Evolutionary conservation across 2,113 vertebrate species (phyloP), one percentile per base, ranked within the genome.

Genomic region (Crotalus horridus): DNA sequence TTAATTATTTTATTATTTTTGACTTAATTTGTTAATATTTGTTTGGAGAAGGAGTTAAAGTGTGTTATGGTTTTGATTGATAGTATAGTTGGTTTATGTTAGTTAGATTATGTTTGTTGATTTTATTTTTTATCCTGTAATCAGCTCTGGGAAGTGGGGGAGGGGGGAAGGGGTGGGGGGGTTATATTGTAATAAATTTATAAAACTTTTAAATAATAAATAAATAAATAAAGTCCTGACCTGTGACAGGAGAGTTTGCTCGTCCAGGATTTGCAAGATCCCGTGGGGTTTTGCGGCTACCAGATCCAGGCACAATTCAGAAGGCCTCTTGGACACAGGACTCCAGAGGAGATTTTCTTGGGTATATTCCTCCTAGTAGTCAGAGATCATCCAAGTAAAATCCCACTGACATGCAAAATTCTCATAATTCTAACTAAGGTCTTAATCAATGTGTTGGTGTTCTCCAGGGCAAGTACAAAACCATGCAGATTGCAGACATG

Each of bases 211-310:
- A n/a, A n/a, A n/a, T n/a, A n/a, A n/a, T n/a, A n/a, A n/a, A n/a
- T n/a, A n/a, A n/a, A n/a, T n/a, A n/a, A 85, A 85, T 33, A 11
- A 59, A 61, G 12, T 43, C 8, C 96, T 97, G 91, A 99, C 99
- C 98, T 99, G 99, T 24, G 98, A 91, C 81, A 99, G 97, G 95
- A 97, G 96, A 11, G 98, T 99, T 96, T 99, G 99, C 92, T 99
- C 98, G 21, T 99, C 98, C 93, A 99, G 97, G 94, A 99, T 98
- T 29, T 96, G 95, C 26, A 99, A 97, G 96, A 99, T 98, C 74
- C 99, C 98, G 1, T 99, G 96, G 1, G 99, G 98, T 87, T 98
- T 98, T 93, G 97, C 97, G 61, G 97, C 96, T 61, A 99, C 97
- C 94, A 99, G 97, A 55, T 98, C 98, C 91, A 99, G 95, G 95